Evolutionary conservation across 2,797 vertebrate genomes (phyloP).

Genomic region (Sebastes minor): DNA sequence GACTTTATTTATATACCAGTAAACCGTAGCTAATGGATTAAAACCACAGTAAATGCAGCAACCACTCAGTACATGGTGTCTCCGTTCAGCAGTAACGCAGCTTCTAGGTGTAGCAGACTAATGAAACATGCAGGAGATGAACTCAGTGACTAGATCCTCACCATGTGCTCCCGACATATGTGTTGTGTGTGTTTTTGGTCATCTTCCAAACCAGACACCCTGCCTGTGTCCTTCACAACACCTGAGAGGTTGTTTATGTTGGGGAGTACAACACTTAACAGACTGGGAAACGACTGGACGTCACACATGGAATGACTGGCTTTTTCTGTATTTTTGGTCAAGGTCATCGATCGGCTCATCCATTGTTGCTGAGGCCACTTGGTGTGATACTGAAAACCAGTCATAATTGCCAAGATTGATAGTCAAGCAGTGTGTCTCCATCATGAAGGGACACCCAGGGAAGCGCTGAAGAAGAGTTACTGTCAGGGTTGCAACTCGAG

Average conservation of each 20-base stretch:
- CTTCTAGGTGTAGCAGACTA: neutral
- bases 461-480: neutral
- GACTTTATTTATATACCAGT: conserved; percentile 10
- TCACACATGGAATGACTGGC: neutral
- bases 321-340: conserved; percentile 10
- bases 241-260: conserved; percentile 25
- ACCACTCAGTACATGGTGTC: neutral
- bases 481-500: neutral
- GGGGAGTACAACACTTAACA: neutral
- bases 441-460: neutral
- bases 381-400: neutral
- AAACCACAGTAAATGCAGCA: neutral
- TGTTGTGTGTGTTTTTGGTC: conserved; percentile 24
- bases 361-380: neutral
- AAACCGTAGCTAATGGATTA: conserved; percentile 23
- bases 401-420: neutral
- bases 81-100: conserved; percentile 2
- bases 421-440: neutral
- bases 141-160: neutral
- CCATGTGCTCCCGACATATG: conserved; percentile 6
- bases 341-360: conserved; percentile 4
- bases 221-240: conserved; percentile 27
- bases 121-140: conserved; percentile 21
- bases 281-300: conserved; percentile 16
- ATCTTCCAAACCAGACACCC: conserved; percentile 4